These are phyloP conservation scores for Muscicapa striata DNA, from an alignment of 2,797 vertebrate species.

Conservation along the genomic window DNA sequence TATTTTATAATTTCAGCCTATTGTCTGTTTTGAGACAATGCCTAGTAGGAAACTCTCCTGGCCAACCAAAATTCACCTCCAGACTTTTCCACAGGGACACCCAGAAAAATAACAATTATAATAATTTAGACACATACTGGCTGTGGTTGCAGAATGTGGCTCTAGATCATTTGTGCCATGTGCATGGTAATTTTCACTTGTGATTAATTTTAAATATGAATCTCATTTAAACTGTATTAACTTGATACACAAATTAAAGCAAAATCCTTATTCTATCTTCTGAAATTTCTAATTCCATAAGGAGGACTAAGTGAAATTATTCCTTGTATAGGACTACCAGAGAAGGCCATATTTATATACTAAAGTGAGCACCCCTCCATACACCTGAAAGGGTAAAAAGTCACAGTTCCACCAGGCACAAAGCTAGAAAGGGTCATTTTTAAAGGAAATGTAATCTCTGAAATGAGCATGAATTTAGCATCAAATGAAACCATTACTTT, in stretches of 20 bases:
- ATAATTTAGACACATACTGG: neutral
- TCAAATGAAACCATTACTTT: neutral
- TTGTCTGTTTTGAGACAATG: neutral
- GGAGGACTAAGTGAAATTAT: neutral
- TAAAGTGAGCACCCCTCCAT: neutral
- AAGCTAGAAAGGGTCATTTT: neutral
- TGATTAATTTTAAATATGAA: neutral
- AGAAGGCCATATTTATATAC: neutral
- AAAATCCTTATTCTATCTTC: neutral
- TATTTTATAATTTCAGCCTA: neutral
- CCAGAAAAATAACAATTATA: neutral
- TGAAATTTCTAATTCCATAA: neutral
- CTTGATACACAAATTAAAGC: neutral
- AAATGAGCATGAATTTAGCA: neutral
- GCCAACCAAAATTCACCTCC: neutral
- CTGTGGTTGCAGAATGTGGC: neutral
- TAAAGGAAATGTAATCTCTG: neutral
- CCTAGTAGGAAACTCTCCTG: neutral
- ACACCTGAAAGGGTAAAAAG: neutral
- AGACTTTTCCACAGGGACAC: neutral
- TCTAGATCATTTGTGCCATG: neutral
- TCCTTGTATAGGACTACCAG: neutral
- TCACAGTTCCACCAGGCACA: neutral
- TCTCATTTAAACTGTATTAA: neutral
- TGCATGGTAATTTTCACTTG: neutral